phyloP scores from a whole-genome alignment of 2,797 vertebrate species.

The Esox masquinongy region DNA sequence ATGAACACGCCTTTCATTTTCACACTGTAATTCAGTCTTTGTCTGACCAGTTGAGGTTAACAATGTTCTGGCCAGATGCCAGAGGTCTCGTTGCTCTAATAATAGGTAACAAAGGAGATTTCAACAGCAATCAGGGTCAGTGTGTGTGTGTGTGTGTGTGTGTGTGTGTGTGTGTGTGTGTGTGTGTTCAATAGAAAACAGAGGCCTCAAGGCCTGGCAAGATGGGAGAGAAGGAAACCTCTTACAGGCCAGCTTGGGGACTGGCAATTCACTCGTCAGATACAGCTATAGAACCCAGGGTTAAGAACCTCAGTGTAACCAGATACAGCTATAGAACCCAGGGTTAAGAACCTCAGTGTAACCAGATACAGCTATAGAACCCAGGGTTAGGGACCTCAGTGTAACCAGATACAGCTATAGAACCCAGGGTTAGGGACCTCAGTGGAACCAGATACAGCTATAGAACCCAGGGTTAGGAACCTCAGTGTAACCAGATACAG shows the following conservation, averaged over 20 bases:
- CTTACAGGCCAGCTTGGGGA: conserved; percentile 11
- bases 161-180: conserved; percentile 2
- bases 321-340: too few relatives aligned
- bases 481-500: too few relatives aligned
- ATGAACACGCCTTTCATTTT: not conserved
- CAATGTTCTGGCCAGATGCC: not conserved
- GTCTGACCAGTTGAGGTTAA: not conserved
- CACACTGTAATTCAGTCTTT: not conserved
- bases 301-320: too few relatives aligned
- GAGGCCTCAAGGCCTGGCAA: conserved; percentile 13
- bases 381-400: too few relatives aligned
- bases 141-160: not conserved
- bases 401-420: too few relatives aligned
- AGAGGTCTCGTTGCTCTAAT: not conserved
- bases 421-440: too few relatives aligned
- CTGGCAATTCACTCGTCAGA: too few relatives aligned
- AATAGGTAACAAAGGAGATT: not conserved
- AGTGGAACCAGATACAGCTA: too few relatives aligned
- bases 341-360: too few relatives aligned
- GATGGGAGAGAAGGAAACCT: conserved; percentile 34
- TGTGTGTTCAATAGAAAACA: not conserved
- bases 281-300: too few relatives aligned
- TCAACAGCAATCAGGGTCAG: not conserved
- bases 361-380: too few relatives aligned
- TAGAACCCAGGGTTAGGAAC: too few relatives aligned